Percentiles rank a stretch among this genome's conserved stretches.
These are phyloP conservation scores for Halictus rubicundus DNA, from an alignment of 1,140 invertebrate species.

Conservation along the genomic window DNA sequence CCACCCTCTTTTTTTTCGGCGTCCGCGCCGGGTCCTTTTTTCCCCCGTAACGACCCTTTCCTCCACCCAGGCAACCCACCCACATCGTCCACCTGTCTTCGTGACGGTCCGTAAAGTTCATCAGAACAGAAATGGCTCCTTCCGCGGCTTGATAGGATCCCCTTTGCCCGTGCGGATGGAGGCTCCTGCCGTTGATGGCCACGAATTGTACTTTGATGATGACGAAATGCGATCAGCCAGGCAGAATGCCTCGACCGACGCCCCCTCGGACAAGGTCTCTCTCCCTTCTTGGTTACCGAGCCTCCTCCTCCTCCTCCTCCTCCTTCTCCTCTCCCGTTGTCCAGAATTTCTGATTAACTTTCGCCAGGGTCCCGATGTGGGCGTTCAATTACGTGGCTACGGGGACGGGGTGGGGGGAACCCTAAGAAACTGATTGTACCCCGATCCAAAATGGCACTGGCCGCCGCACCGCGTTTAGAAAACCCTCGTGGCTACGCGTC, in stretches of 20 bases:
- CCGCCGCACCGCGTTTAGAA: neutral
- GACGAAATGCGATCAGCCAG: conserved; percentile 50
- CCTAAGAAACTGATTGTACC: neutral
- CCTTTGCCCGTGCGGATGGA: neutral
- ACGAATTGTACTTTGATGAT: conserved; percentile 52
- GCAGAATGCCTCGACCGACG: conserved; percentile 27
- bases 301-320: no score
- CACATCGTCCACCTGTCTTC: neutral
- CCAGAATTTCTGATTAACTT: conserved; percentile 46
- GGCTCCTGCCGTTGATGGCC: conserved; percentile 35
- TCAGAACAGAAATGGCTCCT: conserved; percentile 46
- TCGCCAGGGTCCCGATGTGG: conserved; percentile 8
- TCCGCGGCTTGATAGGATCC: conserved; percentile 33
- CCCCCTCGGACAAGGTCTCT: neutral
- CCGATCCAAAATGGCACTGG: neutral
- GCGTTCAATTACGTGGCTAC: neutral
- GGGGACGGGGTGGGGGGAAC: neutral
- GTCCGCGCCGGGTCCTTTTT: neutral
- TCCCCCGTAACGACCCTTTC: neutral
- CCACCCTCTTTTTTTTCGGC: conserved; percentile 22
- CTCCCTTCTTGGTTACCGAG: conserved; percentile 34
- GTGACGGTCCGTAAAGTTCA: conserved; percentile 22
- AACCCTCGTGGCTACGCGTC: neutral
- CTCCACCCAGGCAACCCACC: no score
- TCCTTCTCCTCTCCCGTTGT: neutral